phyloP scores from a whole-genome alignment of 2,888 invertebrate genomes.

The Amiota minor region DNA sequence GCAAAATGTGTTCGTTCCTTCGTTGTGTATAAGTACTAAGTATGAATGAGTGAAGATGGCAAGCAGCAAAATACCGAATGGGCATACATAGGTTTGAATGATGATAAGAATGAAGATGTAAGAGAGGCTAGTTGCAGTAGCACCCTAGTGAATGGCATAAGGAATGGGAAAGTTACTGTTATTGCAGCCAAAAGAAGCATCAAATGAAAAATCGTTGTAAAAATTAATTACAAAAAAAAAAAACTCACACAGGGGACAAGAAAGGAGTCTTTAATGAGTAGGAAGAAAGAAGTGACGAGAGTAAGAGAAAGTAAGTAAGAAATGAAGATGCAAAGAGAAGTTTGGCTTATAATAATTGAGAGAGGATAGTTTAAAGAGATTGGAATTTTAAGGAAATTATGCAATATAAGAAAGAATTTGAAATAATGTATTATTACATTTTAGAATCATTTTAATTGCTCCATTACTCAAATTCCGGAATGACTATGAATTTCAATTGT shows the following conservation, averaged over 20 bases:
- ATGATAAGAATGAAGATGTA: neutral
- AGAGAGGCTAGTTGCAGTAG: conserved; percentile 16
- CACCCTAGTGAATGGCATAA: neutral
- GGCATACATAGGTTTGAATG: too few species aligned
- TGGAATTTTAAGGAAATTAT: neutral
- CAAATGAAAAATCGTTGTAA: conserved; percentile 65
- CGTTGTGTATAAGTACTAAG: neutral
- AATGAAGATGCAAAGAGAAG: neutral
- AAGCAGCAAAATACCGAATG: too few species aligned
- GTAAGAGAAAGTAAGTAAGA: neutral
- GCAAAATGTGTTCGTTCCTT: conserved; percentile 57
- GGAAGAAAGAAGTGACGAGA: neutral
- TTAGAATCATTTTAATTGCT: too few species aligned
- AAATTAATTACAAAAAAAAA: conserved; percentile 68
- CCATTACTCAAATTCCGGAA: too few species aligned
- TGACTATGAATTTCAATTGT: too few species aligned
- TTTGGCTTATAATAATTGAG: neutral
- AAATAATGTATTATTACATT: too few species aligned
- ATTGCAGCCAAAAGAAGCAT: neutral
- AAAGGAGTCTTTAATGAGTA: neutral
- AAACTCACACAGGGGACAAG: conserved; percentile 39
- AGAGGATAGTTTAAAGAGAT: neutral
- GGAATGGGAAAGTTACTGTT: too few species aligned
- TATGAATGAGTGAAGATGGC: conserved; percentile 13
- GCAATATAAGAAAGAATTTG: too few species aligned